phyloP scores from a whole-genome alignment of 92 coral and sea anemone genomes.

The Phenganax marumi region DNA sequence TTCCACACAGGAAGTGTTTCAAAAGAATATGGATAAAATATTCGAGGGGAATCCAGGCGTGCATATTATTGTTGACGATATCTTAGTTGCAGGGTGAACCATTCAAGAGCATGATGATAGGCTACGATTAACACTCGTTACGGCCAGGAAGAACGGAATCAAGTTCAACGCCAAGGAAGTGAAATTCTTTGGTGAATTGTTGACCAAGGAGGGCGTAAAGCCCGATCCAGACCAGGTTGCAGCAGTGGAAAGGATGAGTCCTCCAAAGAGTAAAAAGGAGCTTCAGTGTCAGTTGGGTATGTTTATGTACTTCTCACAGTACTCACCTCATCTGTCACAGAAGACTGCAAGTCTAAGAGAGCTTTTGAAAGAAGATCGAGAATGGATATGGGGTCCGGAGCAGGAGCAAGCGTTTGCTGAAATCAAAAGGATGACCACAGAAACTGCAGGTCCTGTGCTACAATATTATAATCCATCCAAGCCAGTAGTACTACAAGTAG shows the following conservation, averaged over 20 bases:
- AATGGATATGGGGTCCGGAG: slow-evolving; percentile 13
- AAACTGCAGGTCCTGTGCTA: background rate
- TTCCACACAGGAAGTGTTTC: background rate
- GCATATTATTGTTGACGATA: background rate
- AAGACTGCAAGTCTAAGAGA: background rate
- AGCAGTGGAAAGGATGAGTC: background rate
- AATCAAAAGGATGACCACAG: background rate
- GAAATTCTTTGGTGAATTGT: background rate
- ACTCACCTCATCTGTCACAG: slow-evolving; percentile 3
- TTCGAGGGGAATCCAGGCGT: background rate
- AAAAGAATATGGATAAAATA: background rate
- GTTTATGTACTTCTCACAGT: background rate
- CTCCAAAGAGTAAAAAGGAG: slow-evolving; percentile 3
- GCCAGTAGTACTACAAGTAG: background rate
- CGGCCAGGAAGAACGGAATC: background rate
- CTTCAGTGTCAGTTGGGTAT: background rate
- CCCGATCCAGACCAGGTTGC: background rate
- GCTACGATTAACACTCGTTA: background rate
- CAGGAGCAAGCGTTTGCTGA: slow-evolving; percentile 5
- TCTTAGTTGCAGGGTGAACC: background rate
- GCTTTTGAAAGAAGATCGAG: background rate
- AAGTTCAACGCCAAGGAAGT: background rate
- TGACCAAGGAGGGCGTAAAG: background rate
- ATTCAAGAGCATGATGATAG: slow-evolving; percentile 1
- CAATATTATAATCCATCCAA: background rate